Base-by-base conservation (phyloP, 2,888 invertebrate species). In the Rotaria magnacalcarata region DNA sequence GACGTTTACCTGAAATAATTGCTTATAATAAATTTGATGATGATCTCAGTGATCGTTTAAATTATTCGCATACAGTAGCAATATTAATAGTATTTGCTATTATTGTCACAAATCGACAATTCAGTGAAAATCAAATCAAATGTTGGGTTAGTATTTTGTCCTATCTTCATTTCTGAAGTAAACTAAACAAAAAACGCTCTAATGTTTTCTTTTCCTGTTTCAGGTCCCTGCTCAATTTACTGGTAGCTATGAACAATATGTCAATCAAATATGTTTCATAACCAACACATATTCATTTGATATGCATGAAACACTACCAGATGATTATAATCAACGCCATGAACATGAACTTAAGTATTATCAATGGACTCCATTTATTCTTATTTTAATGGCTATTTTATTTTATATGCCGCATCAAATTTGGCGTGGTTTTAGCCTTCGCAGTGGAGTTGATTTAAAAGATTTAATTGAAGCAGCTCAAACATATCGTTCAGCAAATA, bases 61-160 rank as follows among this genome's bases (percentile, higher is more conserved):
- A 85, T 47, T 87, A 87, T 43, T 84, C 85, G 52, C 85, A 87
- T 56, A 87, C 87, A 54, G 87, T 87, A 21, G 85, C 85, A 54
- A 85, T 87, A 80, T 84, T 87, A 85, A 84, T 58, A 47, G 80
- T 87, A 24, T 87, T 87, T 54, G 87, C 87, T 47, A 87, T 87
- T 52, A 87, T 87, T 56, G 87, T 87, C 54, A 87, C 87, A 11
- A 87, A 87, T 87, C 56, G 85, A 74, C 87, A 87, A 84, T 87
- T 87, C 24, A 85, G 87, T 84, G 85, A 80, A 10, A 87, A 87
- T 60, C 87, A 87, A 85, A 87, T 87, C 10, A 85, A 87, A 85
- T 87, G 87, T 74, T 87, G 87, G 87, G 80, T 80, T 19, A 24
- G 56, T 56, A 56, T 21, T 8, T 24, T 54, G 1, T 14, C 14